Evolutionary conservation across 2,888 invertebrate genomes (phyloP).

Genomic region (Phaedon cochleariae): DNA sequence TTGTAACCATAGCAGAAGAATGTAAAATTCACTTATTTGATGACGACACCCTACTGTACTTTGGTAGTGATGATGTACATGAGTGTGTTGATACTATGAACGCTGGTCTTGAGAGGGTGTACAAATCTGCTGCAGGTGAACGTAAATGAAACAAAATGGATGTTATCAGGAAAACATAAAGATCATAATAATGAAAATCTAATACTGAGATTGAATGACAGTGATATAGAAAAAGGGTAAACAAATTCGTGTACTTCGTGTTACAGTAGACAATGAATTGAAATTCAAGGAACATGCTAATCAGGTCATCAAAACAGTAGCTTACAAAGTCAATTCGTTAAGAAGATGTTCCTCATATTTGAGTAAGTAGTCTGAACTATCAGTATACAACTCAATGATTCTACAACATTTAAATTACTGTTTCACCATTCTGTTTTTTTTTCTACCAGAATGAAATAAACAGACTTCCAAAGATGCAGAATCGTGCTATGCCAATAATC

Average conservation of each 20-base stretch:
- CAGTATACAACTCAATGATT: neutral
- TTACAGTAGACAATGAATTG: neutral
- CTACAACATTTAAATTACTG: no score
- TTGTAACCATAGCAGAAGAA: no score
- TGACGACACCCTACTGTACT: conserved; percentile 6
- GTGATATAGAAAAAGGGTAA: conserved; percentile 10
- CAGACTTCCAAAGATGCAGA: conserved; percentile 5
- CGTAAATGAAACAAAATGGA: no score
- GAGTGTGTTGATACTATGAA: no score
- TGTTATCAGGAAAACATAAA: conserved; percentile 1
- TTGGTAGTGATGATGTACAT: conserved; percentile 8
- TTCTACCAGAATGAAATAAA: conserved; percentile 4
- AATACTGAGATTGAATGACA: neutral
- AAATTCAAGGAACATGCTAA: no score
- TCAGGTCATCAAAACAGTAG: no score
- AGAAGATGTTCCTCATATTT: conserved; percentile 1
- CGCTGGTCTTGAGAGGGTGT: neutral
- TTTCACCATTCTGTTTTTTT: no score
- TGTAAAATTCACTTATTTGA: no score
- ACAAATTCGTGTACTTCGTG: neutral
- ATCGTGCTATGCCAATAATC: conserved; percentile 7
- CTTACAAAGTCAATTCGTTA: neutral
- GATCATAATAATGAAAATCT: conserved; percentile 7
- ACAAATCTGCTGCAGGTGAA: conserved; percentile 6
- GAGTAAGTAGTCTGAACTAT: no score